Evolutionary conservation across 2,797 vertebrate species (phyloP).

Genomic region (Anas capensis): DNA sequence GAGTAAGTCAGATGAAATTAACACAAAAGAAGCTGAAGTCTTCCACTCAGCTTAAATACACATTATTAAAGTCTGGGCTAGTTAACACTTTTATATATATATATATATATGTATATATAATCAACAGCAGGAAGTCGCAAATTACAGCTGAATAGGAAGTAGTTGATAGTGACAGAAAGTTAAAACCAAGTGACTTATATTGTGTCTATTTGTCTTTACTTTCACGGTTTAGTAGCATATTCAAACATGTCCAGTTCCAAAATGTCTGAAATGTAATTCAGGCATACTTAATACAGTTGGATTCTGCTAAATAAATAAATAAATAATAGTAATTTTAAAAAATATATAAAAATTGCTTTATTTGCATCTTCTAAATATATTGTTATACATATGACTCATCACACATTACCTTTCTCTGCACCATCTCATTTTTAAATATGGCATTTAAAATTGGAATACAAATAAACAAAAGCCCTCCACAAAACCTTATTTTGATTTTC

Average conservation of each 20-base stretch:
- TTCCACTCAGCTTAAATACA: conserved; percentile 1
- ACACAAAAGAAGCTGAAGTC: background rate
- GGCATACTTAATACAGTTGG: background rate
- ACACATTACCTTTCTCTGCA: background rate
- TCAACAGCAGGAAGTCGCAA: conserved; percentile 29
- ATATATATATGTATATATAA: background rate
- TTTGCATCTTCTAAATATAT: background rate
- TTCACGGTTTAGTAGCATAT: background rate
- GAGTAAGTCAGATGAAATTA: background rate
- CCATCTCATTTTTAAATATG: background rate
- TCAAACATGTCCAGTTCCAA: background rate
- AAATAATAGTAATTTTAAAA: no score
- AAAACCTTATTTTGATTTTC: conserved; percentile 13
- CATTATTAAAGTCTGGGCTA: background rate
- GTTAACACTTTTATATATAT: background rate
- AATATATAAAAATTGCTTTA: background rate
- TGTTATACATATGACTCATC: background rate
- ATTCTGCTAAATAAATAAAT: background rate
- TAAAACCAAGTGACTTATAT: background rate
- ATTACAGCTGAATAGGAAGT: conserved; percentile 2
- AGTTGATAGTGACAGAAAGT: background rate
- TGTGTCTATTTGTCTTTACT: background rate
- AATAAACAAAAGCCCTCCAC: background rate
- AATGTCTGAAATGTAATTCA: background rate
- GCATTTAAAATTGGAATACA: background rate